Base-by-base conservation (phyloP, 2,888 invertebrate species). In the Drosophila lacicola region DNA sequence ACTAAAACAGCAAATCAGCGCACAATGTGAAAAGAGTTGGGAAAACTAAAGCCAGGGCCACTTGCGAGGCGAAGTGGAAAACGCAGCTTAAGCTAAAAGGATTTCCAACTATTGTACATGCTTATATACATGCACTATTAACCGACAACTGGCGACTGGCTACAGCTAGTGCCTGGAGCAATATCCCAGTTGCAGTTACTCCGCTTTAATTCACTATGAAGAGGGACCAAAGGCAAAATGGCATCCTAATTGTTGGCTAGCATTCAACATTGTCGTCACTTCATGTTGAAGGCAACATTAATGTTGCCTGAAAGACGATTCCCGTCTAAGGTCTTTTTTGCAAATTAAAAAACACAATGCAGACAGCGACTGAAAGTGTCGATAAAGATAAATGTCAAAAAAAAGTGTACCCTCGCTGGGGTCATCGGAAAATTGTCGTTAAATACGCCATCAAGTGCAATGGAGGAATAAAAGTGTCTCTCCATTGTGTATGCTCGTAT, bases 1-100 rank as follows among this genome's bases (percentile, higher is more conserved):
- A 77, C 80, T 79, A 75, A 80, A 80, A 77, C 70, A 77, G 63
- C 80, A 83, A 83, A 83, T 83, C 84, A 84, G 75, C 62, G 83
- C 74, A 67, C 78, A 86, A 81, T 86, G 86, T 70, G 72, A 80
- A 86, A 76, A 65, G 80, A 74, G 81, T 65, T 68, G 67, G 58
- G 74, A 71, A 73, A 74, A 70, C 67, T 63, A 51, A 47, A 45
- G 73, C 45, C 39, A 21, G 17, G 42, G 42, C 50, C 62, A 61
- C 34, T 36, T 60, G 44, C 25, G 49, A 41, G 34, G 63, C 42
- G 55, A 41, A 58, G 44, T 61, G 63, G 44, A 60, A 69, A 74
- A 49, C 44, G 58, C 41, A 74, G 65, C 65, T 78, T 71, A 69
- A 71, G 63, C 71, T 71, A 53, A 58, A 78, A 72, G 80, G 74